These are phyloP conservation scores for Xylocopa sonorina DNA, from an alignment of 1,140 invertebrate genomes.

Conservation along the genomic window DNA sequence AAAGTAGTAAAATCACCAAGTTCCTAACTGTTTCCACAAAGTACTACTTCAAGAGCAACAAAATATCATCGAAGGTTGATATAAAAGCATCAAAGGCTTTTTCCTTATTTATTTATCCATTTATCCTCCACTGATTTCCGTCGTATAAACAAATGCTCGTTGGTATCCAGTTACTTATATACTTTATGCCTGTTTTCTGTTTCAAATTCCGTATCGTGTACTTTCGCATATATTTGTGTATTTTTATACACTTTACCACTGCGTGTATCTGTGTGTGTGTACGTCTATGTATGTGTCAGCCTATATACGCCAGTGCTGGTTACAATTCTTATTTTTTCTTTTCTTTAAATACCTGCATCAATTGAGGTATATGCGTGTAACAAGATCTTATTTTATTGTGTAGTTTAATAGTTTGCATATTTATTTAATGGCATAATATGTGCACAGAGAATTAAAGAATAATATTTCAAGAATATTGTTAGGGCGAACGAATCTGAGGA, in stretches of 20 bases:
- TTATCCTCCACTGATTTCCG: slow-evolving; percentile 41
- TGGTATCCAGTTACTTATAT: slow-evolving; percentile 46
- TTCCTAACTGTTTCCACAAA: neutral
- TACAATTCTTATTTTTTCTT: slow-evolving; percentile 7
- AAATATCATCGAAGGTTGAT: slow-evolving; percentile 43
- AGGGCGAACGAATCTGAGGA: too few species aligned
- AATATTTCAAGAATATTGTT: slow-evolving; percentile 35
- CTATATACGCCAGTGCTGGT: slow-evolving; percentile 42
- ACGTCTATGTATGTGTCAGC: neutral
- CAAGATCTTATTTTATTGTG: neutral
- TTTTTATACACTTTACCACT: slow-evolving; percentile 31
- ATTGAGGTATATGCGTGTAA: too few species aligned
- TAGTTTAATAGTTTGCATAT: slow-evolving; percentile 2
- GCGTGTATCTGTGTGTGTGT: slow-evolving; percentile 32
- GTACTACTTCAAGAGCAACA: neutral
- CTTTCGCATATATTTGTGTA: slow-evolving; percentile 45
- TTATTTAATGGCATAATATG: neutral
- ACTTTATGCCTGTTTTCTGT: slow-evolving; percentile 40
- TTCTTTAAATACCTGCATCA: too few species aligned
- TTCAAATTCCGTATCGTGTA: slow-evolving; percentile 32
- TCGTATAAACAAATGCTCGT: slow-evolving; percentile 53
- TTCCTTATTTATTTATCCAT: slow-evolving; percentile 39
- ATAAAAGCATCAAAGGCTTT: slow-evolving; percentile 45
- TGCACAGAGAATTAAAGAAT: slow-evolving; percentile 13
- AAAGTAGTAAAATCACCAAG: neutral